Evolutionary conservation across 2,797 vertebrate species (phyloP), one percentile per base, ranked within the genome.

Genomic region (Xyrichtys novacula): DNA sequence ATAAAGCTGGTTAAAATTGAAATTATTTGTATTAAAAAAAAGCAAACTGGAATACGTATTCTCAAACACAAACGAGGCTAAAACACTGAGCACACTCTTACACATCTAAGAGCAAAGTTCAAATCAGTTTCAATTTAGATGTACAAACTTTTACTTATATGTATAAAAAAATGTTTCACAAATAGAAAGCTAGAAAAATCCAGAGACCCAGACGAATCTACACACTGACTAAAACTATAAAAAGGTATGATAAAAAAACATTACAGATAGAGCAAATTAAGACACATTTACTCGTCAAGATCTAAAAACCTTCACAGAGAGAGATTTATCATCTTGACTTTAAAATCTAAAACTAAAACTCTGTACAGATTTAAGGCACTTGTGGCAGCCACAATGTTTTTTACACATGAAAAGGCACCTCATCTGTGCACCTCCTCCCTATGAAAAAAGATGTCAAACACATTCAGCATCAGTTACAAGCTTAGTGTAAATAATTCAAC

Each of bases 281-380:
- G 56, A 53, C n/a, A 49, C 15, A 2, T 82, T 62, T 43, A 72
- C n/a, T 49, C 36, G 4, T 78, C 25, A 43, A 64, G 28, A 58
- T 42, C 14, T 56, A 48, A 52, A 77, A 8, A 48, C 3, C 15
- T 25, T 43, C 17, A 29, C 39, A 62, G 31, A 22, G 12, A 65
- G 31, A 16, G 7, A 23, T 61, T 42, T 7, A 54, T 46, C 46
- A 54, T 43, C 44, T 57, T n/a, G 29, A 74, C 54, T 70, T 76
- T 53, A 8, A 62, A 48, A 56, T 60, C 60, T 60, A 78, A 9
- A 57, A 44, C 22, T 39, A 7, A 28, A 68, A 78, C 47, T 84
- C 71, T 92, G 81, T 92, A 93, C 90, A 91, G 16, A 7, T 17
- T 28, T 74, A 93, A 92, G 91, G 92, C 91, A 93, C 91, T 86